Evolutionary conservation across 2,888 invertebrate genomes (phyloP).

Genomic region (Meandrusa payeni): DNA sequence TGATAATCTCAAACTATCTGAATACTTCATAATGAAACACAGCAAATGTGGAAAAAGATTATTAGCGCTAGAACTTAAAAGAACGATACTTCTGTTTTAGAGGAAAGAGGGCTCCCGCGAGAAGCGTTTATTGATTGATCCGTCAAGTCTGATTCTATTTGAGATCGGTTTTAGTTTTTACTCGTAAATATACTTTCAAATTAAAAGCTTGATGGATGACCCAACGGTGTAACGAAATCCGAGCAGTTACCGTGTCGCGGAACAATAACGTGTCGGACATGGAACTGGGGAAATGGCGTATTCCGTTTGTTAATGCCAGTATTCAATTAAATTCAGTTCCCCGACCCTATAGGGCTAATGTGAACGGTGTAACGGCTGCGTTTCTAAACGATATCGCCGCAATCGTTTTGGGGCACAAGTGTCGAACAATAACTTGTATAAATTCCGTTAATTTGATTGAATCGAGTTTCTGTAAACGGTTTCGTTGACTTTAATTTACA

Average conservation of each 20-base stretch:
- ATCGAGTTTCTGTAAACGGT: conserved; percentile 28
- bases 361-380: conserved; percentile 56
- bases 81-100: no score
- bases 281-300: conserved; percentile 70
- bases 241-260: conserved; percentile 60
- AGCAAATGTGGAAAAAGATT: no score
- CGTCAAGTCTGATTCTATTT: no score
- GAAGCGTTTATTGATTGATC: no score
- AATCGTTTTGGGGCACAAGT: conserved; percentile 39
- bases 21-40: no score
- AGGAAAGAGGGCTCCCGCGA: no score
- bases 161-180: no score
- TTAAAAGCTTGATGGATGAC: conserved; percentile 77
- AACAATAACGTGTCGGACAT: conserved; percentile 76
- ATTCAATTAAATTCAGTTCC: conserved; percentile 76
- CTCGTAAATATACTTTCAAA: no score
- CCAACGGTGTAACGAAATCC: conserved; percentile 69
- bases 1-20: no score
- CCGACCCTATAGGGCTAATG: conserved; percentile 68
- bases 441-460: conserved; percentile 28
- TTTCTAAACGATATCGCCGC: conserved; percentile 50
- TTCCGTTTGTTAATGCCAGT: conserved; percentile 78
- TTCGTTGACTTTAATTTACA: conserved; percentile 12
- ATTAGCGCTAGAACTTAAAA: no score
- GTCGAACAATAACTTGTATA: conserved; percentile 22